Conservation (phyloP, 1,140 invertebrate genomes). For the Babylonia areolata region DNA sequence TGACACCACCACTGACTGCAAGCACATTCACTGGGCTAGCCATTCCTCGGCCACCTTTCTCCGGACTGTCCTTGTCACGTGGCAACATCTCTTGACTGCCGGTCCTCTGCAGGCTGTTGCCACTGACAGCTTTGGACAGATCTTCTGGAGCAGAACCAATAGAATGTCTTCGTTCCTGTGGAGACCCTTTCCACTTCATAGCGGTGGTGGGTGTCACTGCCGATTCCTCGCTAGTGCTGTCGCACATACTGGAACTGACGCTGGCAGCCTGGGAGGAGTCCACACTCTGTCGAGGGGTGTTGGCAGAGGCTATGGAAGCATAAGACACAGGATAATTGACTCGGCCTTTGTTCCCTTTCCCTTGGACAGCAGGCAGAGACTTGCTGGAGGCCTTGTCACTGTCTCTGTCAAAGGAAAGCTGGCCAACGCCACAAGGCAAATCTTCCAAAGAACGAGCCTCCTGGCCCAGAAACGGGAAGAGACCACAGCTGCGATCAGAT, state of each 20-base stretch:
- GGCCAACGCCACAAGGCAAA: conserved; percentile 52
- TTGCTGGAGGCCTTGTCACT: conserved; percentile 71
- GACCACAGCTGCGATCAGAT: conserved; percentile 14
- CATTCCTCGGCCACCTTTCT: not conserved
- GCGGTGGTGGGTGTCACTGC: conserved; percentile 46
- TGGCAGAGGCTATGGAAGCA: conserved; percentile 65
- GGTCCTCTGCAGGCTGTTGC: conserved; percentile 43
- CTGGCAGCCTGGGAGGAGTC: conserved; percentile 40
- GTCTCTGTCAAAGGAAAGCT: conserved; percentile 58
- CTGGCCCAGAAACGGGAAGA: conserved; percentile 41
- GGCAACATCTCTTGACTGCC: conserved; percentile 54
- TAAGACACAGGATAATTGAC: conserved; percentile 62
- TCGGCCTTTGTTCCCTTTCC: conserved; percentile 39
- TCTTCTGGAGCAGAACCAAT: conserved; percentile 70
- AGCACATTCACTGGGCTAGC: not conserved
- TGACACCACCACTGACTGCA: not conserved
- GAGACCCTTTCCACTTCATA: conserved; percentile 67
- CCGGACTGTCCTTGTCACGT: conserved; percentile 25
- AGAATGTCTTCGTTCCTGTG: conserved; percentile 67
- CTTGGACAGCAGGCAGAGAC: conserved; percentile 64
- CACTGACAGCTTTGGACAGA: conserved; percentile 37
- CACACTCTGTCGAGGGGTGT: conserved; percentile 41
- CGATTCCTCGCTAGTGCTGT: conserved; percentile 34
- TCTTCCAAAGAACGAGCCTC: conserved; percentile 67
- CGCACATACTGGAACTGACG: conserved; percentile 39